Evolutionary conservation across 2,113 vertebrate genomes (phyloP), one percentile per base, ranked within the genome.

Genomic region (Gorilla gorilla): DNA sequence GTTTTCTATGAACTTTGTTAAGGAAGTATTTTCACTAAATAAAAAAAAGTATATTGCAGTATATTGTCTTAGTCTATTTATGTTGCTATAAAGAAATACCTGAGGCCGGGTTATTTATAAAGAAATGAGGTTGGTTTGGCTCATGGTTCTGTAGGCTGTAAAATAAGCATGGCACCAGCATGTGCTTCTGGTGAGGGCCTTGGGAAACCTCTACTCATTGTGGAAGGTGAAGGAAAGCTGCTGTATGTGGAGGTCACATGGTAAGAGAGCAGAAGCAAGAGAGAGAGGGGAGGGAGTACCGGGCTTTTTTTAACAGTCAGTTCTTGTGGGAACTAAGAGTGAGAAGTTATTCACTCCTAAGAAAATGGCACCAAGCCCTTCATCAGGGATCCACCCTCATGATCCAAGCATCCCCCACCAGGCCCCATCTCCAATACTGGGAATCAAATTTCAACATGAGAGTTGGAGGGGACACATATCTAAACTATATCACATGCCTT

Each of bases 1-100:
- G 50, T 97, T 88, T 94, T 81, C 59, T 76, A 0, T 96, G 90
- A 89, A 86, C 75, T 97, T 84, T 95, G 43, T 80, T 45, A 80
- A 59, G 50, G 13, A 96, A 90, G 2, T 97, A 50, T 83, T 97
- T 93, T 35, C 66, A 83, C 45, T 59, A 93, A 96, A 89, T 25
- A 32, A 68, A 84, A 59, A 81, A 35, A 68, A 35, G 27, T 64
- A 64, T 30, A 64, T 14, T 32, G 61, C 61, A 64, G 61, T 64
- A 35, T 68, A 68, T 32, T 64, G 27, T 30, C 27, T 68, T 32
- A 68, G 32, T 18, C 13, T 17, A 8, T 68, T 68, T 68, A 35
- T 35, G 66, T 68, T 35, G 13, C 66, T 68, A 68, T 68, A 68
- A 68, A 68, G 66, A 17, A 68, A 68, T 68, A 32, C 3, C 66